Evolutionary conservation across 2,888 invertebrate genomes (phyloP), one percentile per base, ranked within the genome.

Genomic region (Notocelia uddmanniana): DNA sequence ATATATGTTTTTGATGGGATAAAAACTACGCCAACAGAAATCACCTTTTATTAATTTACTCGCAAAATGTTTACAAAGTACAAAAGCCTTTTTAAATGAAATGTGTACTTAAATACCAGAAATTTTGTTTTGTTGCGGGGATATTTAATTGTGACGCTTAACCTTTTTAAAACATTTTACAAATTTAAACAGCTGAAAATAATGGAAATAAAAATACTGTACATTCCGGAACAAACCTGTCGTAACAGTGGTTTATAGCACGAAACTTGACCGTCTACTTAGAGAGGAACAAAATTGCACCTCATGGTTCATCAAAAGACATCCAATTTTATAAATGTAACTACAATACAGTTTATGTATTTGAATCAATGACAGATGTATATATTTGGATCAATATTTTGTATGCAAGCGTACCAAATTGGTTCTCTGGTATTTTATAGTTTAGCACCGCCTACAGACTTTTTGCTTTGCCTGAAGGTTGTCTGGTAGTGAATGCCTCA

Each of bases 21-120:
- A 69, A 69, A 64, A 67, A 67, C 55, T 48, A 71, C 11, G 37
- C n/a, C 11, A 45, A 60, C 60, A 34, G 18, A 67, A 60, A 59
- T 59, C 23, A 21, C 50, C 19, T 62, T 72, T 72, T 72, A 67
- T 72, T 72, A 67, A 72, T 72, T 67, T 62, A 68, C 60, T 60
- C 50, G 34, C 52, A 19, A 67, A 72, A 21, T 41, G 45, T 72
- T 54, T 26, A 54, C 41, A 62, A 67, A 72, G 54, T 34, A 48
- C 62, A 45, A 60, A 67, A 72, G 67, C 60, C 48, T 72, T 72
- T 72, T 54, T 57, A 57, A 67, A 62, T 62, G 55, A 72, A 62
- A 68, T 23, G 55, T 50, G 54, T 72, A 55, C 60, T 67, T 72
- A 67, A 71, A 68, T 55, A 21, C 62, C 60, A 54, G 50, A 37